Evolutionary conservation across 2,888 invertebrate genomes (phyloP).

Genomic region (Coleophora flavipennella): DNA sequence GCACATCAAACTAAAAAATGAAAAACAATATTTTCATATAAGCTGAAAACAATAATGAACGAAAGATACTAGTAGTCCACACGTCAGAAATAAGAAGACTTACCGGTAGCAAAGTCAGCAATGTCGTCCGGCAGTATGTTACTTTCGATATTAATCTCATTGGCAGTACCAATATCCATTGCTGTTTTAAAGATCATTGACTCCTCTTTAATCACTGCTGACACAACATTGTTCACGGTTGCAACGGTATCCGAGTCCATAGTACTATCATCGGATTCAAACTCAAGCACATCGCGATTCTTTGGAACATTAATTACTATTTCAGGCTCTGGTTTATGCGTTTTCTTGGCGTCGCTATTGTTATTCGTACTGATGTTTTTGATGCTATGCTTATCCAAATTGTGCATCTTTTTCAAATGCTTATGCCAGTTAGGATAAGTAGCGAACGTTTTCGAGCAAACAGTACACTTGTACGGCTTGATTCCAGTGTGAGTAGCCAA

Average conservation of each 20-base stretch:
- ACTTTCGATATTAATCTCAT: not conserved
- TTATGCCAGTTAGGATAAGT: constrained; percentile 73
- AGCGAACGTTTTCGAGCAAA: constrained; percentile 70
- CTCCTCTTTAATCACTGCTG: constrained; percentile 28
- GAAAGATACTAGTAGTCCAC: too few relatives aligned
- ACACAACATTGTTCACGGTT: constrained; percentile 1
- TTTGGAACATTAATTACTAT: too few relatives aligned
- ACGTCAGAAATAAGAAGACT: constrained; percentile 20
- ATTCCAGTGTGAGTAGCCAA: constrained; percentile 71
- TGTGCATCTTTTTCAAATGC: constrained; percentile 57
- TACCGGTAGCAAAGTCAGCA: constrained; percentile 28
- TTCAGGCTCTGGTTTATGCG: too few relatives aligned
- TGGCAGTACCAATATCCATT: constrained; percentile 17
- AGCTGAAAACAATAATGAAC: too few relatives aligned
- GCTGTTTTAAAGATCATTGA: constrained; percentile 26
- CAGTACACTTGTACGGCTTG: constrained; percentile 68
- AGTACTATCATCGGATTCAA: constrained; percentile 28
- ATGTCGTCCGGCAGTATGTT: constrained; percentile 3
- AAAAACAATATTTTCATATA: too few relatives aligned
- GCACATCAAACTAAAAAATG: too few relatives aligned
- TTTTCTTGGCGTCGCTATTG: too few relatives aligned
- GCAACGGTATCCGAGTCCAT: constrained; percentile 31
- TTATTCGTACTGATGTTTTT: too few relatives aligned
- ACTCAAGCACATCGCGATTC: not conserved
- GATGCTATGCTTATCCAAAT: constrained; percentile 17